A percentile compares a stretch with the other conserved stretches of the same genome.
These are phyloP conservation scores for Turdus rufiventris DNA, from an alignment of 2,113 vertebrate genomes.

Conservation along the genomic window DNA sequence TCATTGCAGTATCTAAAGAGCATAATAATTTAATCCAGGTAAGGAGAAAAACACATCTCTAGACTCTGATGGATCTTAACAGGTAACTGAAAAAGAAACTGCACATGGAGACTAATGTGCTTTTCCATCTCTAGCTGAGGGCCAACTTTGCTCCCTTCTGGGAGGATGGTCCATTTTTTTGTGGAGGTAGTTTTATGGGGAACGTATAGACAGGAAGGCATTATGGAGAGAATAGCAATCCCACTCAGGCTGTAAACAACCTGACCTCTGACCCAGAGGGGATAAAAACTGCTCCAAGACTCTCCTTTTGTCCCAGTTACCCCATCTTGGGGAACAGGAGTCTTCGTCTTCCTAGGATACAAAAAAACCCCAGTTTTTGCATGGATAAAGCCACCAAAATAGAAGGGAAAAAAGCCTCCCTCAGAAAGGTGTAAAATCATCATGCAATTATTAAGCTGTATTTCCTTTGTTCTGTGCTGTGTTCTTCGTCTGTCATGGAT, in stretches of 20 bases:
- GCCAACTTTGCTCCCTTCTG: no score
- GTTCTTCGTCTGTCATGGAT: neutral
- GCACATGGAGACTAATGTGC: neutral
- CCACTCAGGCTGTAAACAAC: neutral
- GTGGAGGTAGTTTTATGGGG: neutral
- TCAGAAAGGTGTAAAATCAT: neutral
- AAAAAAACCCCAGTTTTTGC: neutral
- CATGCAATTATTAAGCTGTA: neutral
- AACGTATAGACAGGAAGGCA: neutral
- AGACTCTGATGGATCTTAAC: neutral
- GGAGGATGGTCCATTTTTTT: neutral
- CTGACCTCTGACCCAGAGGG: neutral
- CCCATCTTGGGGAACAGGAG: neutral
- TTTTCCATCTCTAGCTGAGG: neutral
- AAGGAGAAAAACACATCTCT: neutral
- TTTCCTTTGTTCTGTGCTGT: neutral
- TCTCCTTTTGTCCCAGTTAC: neutral
- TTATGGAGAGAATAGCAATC: neutral
- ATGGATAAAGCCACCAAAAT: neutral
- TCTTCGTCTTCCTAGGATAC: neutral
- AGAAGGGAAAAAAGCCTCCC: neutral
- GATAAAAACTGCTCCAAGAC: neutral
- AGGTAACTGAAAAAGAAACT: neutral
- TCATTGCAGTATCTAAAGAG: neutral
- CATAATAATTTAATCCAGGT: neutral